Evolutionary conservation across 1,140 invertebrate species (phyloP), one percentile per base, ranked within the genome.

Genomic region (Laodelphax striatellus): DNA sequence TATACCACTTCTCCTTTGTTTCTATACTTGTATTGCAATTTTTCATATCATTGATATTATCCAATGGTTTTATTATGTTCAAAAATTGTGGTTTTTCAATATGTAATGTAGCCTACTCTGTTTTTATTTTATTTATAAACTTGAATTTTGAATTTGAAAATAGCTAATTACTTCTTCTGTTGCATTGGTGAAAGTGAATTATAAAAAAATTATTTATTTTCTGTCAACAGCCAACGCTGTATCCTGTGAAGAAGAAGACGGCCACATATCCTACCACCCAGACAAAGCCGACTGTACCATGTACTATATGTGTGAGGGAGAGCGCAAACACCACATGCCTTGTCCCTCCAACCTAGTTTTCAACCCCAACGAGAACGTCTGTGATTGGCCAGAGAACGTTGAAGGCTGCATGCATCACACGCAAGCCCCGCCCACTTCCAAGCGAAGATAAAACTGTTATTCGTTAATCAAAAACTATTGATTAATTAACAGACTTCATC

Each of bases 261-360:
- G 92, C 19, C 90, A 94, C 70, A 95, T 95, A 55, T 92, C 88
- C 58, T 96, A 94, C 73, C 92, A 95, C 69, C 79, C 82, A 8
- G 93, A 96, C 71, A 90, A 90, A 72, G 84, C 83, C 16, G 92
- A 96, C 70, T 96, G 93, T 73, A 92, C 88, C 22, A 88, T 87
- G 78, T 95, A 95, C 72, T 95, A 91, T 75, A 94, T 95, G 91
- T 96, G 92, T 70, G 92, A 96, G 76, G 93, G 92, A 10, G 91
- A 92, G 71, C 77, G 90, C n/a, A 91, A 92, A 69, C 92, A 96
- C 72, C 92, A 96, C 75, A 96, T 95, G 92, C 91, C 92, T n/a
- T 95, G 92, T 72, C 93, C 93, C 1, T 81, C 83, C n/a, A 91
- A 95, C 72, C 78, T 96, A 24, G 93, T 96, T 0, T 95, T 95